Conservation (phyloP, 2,797 vertebrate genomes). For the Clamator glandarius region DNA sequence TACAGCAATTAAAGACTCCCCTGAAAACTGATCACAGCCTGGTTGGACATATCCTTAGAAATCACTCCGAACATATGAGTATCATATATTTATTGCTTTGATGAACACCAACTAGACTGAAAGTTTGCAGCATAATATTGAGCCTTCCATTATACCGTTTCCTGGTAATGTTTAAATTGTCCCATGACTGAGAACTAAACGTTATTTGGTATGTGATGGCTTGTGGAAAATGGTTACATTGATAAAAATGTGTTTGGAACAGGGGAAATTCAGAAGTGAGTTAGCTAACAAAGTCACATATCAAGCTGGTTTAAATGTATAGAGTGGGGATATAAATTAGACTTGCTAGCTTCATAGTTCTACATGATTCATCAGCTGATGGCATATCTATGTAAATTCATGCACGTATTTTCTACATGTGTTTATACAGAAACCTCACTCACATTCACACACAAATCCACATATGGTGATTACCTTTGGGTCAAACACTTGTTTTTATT, state of each 20-base stretch:
- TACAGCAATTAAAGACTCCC: background rate
- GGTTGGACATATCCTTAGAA: background rate
- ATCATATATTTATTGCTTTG: background rate
- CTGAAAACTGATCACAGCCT: background rate
- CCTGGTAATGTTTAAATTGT: background rate
- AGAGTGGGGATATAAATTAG: background rate
- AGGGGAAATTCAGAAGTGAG: background rate
- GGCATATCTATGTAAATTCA: background rate
- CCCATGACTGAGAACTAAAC: background rate
- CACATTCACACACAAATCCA: constrained; percentile 22
- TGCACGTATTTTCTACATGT: background rate
- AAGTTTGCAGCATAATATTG: background rate
- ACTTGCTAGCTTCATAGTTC: constrained; percentile 7
- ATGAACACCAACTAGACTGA: background rate
- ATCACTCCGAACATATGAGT: background rate
- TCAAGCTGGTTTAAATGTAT: background rate
- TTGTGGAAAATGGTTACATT: constrained; percentile 31
- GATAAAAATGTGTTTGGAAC: background rate
- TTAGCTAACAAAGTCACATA: background rate
- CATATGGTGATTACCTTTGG: background rate
- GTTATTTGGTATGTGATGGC: background rate
- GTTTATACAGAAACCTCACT: constrained; percentile 7
- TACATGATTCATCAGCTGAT: background rate
- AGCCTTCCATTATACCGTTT: background rate
- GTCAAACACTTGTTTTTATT: constrained; percentile 2